Evolutionary conservation across 1,140 invertebrate species (phyloP).

Genomic region (Dufourea novaeangliae): DNA sequence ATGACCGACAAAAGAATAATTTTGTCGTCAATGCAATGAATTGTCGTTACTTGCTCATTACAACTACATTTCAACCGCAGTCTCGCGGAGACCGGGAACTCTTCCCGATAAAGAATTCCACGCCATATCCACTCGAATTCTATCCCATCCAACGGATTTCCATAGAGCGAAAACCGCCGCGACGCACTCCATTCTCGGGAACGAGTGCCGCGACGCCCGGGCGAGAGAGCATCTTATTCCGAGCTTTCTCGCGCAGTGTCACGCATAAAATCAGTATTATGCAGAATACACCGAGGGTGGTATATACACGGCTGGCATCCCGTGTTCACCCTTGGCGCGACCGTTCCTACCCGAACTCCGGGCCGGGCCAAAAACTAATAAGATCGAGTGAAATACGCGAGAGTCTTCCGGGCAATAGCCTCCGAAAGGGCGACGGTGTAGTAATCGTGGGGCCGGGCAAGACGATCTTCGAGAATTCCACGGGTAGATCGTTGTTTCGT

Average conservation of each 20-base stretch:
- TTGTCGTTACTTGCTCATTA: too few relatives aligned
- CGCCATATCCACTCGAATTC: not conserved
- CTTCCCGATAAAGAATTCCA: conserved; percentile 24
- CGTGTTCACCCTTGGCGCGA: conserved; percentile 26
- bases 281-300: conserved; percentile 54
- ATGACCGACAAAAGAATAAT: too few relatives aligned
- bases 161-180: conserved; percentile 44
- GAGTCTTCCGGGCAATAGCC: conserved; percentile 63
- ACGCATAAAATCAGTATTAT: conserved; percentile 70
- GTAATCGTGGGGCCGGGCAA: conserved; percentile 37
- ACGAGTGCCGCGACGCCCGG: conserved; percentile 40
- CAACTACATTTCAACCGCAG: not conserved
- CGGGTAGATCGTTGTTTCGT: conserved; percentile 1
- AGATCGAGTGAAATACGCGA: conserved; percentile 66
- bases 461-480: conserved; percentile 48
- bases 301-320: conserved; percentile 21
- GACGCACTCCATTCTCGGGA: conserved; percentile 55
- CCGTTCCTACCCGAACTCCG: conserved; percentile 19
- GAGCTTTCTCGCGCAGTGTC: conserved; percentile 60
- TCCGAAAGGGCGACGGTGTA: conserved; percentile 24
- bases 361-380: conserved; percentile 62
- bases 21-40: too few relatives aligned
- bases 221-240: conserved; percentile 60
- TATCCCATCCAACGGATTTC: conserved; percentile 47
- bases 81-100: not conserved